Evolutionary conservation across 2,113 vertebrate genomes (phyloP), one percentile per base, ranked within the genome.

Genomic region (Bambusicola thoracicus): DNA sequence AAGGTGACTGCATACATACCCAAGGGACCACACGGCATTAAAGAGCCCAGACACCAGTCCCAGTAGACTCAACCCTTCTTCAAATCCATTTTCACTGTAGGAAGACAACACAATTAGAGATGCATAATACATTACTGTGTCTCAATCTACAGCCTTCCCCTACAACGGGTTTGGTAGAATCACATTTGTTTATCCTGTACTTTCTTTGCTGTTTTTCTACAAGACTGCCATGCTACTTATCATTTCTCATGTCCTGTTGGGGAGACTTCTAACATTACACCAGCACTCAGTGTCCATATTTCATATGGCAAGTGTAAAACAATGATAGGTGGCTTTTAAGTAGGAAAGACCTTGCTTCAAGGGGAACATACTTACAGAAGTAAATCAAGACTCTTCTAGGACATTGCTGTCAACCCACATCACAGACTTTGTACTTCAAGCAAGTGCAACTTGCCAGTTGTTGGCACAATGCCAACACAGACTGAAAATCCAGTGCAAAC

Each of bases 71-170:
- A 98, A 87, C 48, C 97, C 98, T 86, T 98, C 98, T 92, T 98
- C 97, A 96, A 98, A 98, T 36, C 98, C 98, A 93, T 98, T 98
- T 81, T 98, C 98, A 92, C 98, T 98, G 87, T 32, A 93, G 84
- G 86, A 92, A 94, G 41, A 94, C 38, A 97, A 63, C 93, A 5
- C 41, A 53, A 17, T 62, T 49, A 65, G 13, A 70, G 93, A 96
- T 40, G 97, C 29, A 98, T 95, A 96, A 98, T 49, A 59, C 3
- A 43, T 11, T 7, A 32, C 5, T 59, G 13, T 36, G 4, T 24
- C 59, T 59, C 41, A 66, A 6, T 38, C 24, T 62, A 32, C 2
- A 91, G 49, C 9, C 18, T 85, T 73, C 29, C 11, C 10, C 41
- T 67, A 7, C 1, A 68, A 20, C 14, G 7, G 11, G 67, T 70